Conservation (phyloP, 2,888 invertebrate genomes). For the Leptinotarsa rubiginosa region DNA sequence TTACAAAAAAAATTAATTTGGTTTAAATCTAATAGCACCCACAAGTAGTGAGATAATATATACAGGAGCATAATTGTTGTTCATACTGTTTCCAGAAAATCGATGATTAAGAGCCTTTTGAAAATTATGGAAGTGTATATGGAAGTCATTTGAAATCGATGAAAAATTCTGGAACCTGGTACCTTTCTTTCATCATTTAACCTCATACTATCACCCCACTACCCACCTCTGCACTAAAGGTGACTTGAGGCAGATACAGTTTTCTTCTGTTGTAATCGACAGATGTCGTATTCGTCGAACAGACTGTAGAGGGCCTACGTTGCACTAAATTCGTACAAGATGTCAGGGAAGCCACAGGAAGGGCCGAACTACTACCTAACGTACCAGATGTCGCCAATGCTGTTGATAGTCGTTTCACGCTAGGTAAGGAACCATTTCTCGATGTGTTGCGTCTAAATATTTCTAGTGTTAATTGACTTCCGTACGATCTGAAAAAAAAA, state of each 20-base stretch:
- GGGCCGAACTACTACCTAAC: conserved; percentile 64
- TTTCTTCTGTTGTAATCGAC: conserved; percentile 70
- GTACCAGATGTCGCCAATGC: conserved; percentile 57
- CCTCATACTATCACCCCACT: conserved; percentile 83
- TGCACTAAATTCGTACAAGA: conserved; percentile 51
- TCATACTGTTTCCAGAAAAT: no score
- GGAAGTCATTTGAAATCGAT: no score
- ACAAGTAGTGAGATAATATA: neutral
- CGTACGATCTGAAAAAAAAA: conserved; percentile 73
- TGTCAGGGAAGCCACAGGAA: conserved; percentile 46
- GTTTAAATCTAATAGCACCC: neutral
- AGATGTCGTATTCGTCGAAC: conserved; percentile 73
- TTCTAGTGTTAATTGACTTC: conserved; percentile 77
- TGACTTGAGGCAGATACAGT: conserved; percentile 82
- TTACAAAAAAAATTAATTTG: neutral
- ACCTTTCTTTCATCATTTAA: no score
- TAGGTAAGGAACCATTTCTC: conserved; percentile 64
- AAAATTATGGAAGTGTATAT: no score
- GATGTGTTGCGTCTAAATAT: conserved; percentile 75
- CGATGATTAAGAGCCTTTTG: no score
- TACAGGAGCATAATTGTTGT: neutral
- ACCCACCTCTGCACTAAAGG: conserved; percentile 93
- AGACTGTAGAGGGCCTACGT: conserved; percentile 76
- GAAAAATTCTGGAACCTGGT: no score
- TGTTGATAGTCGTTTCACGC: conserved; percentile 50